These are phyloP conservation scores for Diprion similis DNA, from an alignment of 1,140 invertebrate genomes.

Conservation along the genomic window DNA sequence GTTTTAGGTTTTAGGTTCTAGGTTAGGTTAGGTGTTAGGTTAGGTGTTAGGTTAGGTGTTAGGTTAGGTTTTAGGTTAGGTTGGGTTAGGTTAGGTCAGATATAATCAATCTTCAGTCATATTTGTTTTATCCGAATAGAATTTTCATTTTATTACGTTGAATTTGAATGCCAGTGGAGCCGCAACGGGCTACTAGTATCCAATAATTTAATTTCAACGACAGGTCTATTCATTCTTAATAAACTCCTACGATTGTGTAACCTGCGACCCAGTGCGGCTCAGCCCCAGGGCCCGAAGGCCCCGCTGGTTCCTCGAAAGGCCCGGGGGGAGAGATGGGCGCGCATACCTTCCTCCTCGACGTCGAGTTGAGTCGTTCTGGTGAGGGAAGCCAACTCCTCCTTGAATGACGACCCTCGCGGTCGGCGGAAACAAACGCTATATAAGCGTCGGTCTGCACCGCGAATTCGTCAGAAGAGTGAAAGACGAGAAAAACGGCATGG, in stretches of 20 bases:
- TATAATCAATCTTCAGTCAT: too few species aligned
- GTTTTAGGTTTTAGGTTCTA: too few species aligned
- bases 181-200: too few species aligned
- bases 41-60: too few species aligned
- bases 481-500: conserved; percentile 33
- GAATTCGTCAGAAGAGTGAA: conserved; percentile 45
- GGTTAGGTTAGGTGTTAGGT: too few species aligned
- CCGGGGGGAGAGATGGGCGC: background rate
- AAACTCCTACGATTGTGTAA: background rate
- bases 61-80: too few species aligned
- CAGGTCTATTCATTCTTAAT: too few species aligned
- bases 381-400: background rate
- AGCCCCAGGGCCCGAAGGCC: background rate
- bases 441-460: conserved; percentile 37
- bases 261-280: background rate
- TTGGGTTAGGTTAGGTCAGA: too few species aligned
- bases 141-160: too few species aligned
- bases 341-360: background rate
- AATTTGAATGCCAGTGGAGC: too few species aligned
- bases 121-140: too few species aligned
- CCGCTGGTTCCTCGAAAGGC: background rate
- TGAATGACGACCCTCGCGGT: background rate
- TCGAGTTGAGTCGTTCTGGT: background rate
- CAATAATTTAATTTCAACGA: too few species aligned
- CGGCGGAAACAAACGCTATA: conserved; percentile 41